These are phyloP conservation scores for Hesperophylax magnus DNA, from an alignment of 1,140 invertebrate species.

Conservation along the genomic window DNA sequence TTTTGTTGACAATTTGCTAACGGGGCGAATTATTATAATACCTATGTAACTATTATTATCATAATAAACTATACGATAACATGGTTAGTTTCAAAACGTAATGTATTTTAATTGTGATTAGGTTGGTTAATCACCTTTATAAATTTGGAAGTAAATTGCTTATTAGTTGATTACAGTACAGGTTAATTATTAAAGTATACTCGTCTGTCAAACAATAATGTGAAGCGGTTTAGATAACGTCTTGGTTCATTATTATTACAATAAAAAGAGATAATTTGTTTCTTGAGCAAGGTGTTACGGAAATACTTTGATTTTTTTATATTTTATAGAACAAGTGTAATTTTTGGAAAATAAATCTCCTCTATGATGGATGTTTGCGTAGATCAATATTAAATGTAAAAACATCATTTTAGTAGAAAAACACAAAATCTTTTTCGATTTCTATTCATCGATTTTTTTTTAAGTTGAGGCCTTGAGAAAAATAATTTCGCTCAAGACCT, in stretches of 20 bases:
- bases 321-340: too few relatives aligned
- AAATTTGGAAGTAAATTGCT: neutral
- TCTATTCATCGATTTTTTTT: too few relatives aligned
- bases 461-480: too few relatives aligned
- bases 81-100: neutral
- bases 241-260: neutral
- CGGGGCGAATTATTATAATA: neutral
- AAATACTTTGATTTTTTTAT: too few relatives aligned
- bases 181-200: neutral
- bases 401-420: too few relatives aligned
- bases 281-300: neutral
- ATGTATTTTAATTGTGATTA: neutral
- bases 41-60: neutral
- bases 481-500: too few relatives aligned
- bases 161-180: too few relatives aligned
- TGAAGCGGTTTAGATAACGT: neutral
- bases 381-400: too few relatives aligned
- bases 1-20: neutral
- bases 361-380: too few relatives aligned
- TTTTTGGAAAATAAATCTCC: too few relatives aligned
- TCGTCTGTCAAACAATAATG: neutral
- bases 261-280: neutral
- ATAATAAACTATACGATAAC: neutral
- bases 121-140: neutral
- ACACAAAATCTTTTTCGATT: too few relatives aligned